phyloP scores from a whole-genome alignment of 2,113 vertebrate genomes.

The Zosterops japonicus region DNA sequence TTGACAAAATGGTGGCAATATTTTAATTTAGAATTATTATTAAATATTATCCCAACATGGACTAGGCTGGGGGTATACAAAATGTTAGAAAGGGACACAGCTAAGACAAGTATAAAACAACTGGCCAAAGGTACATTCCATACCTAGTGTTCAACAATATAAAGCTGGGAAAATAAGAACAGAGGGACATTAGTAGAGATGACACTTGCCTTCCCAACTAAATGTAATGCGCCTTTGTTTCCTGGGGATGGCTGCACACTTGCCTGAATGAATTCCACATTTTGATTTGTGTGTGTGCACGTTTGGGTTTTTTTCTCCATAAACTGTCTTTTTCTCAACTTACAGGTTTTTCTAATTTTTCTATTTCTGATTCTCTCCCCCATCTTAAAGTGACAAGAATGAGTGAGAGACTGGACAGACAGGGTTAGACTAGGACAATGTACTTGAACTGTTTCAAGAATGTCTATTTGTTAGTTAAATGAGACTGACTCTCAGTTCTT shows the following conservation, averaged over 20 bases:
- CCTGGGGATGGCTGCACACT: neutral
- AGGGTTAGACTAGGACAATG: fast-evolving
- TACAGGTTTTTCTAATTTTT: neutral
- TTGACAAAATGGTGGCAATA: neutral
- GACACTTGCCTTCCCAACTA: neutral
- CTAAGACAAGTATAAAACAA: neutral
- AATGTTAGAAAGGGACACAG: neutral
- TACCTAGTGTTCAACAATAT: neutral
- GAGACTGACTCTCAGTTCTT: neutral
- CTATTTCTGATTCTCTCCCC: neutral
- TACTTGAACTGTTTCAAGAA: neutral
- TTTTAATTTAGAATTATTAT: neutral
- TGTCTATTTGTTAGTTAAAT: neutral
- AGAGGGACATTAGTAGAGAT: fast-evolving
- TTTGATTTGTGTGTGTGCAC: neutral
- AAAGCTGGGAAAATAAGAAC: neutral
- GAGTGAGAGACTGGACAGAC: fast-evolving
- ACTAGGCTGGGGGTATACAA: neutral
- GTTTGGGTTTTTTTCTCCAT: fast-evolving
- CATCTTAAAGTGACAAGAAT: fast-evolving
- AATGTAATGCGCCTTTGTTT: fast-evolving
- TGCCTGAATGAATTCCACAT: neutral
- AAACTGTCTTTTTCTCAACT: neutral
- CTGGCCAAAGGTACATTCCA: neutral
- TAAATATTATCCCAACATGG: neutral